Evolutionary conservation across 2,888 invertebrate species (phyloP).

Genomic region (Chromoteleia sp.): DNA sequence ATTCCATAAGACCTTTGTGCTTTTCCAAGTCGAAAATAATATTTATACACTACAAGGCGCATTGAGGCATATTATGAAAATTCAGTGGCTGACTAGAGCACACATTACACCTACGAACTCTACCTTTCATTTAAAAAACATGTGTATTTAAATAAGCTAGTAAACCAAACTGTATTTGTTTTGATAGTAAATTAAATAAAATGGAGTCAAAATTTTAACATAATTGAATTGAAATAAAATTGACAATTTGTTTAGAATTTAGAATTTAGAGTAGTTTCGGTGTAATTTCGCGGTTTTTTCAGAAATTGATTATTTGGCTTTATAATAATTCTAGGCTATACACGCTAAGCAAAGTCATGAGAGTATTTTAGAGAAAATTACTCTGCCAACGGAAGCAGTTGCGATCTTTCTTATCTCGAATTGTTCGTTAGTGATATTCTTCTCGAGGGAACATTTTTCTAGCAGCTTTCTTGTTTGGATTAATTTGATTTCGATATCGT

Average conservation of each 20-base stretch:
- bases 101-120: slow-evolving; percentile 75
- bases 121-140: slow-evolving; percentile 10
- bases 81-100: slow-evolving; percentile 82
- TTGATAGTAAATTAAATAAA: too few species aligned
- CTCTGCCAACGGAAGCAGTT: slow-evolving; percentile 40
- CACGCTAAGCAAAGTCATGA: slow-evolving; percentile 38
- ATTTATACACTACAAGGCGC: slow-evolving; percentile 78
- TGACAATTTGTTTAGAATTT: too few species aligned
- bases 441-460: slow-evolving; percentile 90
- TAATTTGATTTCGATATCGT: slow-evolving; percentile 92
- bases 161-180: too few species aligned
- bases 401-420: slow-evolving; percentile 28
- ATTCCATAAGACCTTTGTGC: slow-evolving; percentile 17
- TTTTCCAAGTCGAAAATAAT: slow-evolving; percentile 19
- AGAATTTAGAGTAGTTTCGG: too few species aligned
- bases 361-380: slow-evolving; percentile 65
- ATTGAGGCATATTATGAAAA: slow-evolving; percentile 77
- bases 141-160: background rate
- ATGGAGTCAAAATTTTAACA: too few species aligned
- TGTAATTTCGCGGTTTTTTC: slow-evolving; percentile 12
- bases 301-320: slow-evolving; percentile 69
- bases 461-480: slow-evolving; percentile 90
- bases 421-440: slow-evolving; percentile 85
- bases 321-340: slow-evolving; percentile 25
- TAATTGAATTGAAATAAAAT: too few species aligned